Evolutionary conservation across 1,140 invertebrate species (phyloP), one percentile per base, ranked within the genome.

Genomic region (Nautilus pompilius): DNA sequence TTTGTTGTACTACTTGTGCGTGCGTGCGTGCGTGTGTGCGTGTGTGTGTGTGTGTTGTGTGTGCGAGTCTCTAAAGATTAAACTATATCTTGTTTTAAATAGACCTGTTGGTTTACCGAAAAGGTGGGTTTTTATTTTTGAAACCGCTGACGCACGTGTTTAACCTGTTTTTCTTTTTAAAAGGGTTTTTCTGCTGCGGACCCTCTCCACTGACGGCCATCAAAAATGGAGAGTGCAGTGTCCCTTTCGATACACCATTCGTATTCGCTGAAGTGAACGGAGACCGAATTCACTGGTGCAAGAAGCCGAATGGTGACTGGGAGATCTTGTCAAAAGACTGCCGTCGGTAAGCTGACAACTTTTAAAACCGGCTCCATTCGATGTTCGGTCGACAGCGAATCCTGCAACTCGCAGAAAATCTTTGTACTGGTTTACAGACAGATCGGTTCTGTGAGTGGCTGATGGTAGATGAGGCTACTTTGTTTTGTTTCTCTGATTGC

Each of bases 211-310:
- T 96, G 1, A 76, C 81, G 3, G 92, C 93, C 0, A 87, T 95
- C 0, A 91, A 91, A 70, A 86, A 87, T 29, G 94, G 92, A 2
- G 90, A 95, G 71, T 86, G 96, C 5, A 80, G 88, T 26, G 84
- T 88, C 22, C 89, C 90, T 0, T 94, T 91, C 71, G 93, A 96
- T 74, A 87, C 86, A 32, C 85, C 83, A 5, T 95, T 95, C 74
- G 83, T 95, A 0, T 95, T 90, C 75, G 89, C 93, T 26, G 84
- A 85, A 85, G 93, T 95, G 1, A 92, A 92, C 74, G 88, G 90
- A 8, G 90, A 92, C 69, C 83, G 87, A 90, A 20, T 91, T 87
- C 70, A 81, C 55, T 84, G 80, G 80, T 15, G 51, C 8, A 60
- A 32, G 51, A 48, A 63, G 13, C 33, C 59, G 2, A 46, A 64